Percentiles rank a stretch among this genome's conserved stretches.
These are phyloP conservation scores for Leptinotarsa texana DNA, from an alignment of 1,140 invertebrate species.

Conservation along the genomic window DNA sequence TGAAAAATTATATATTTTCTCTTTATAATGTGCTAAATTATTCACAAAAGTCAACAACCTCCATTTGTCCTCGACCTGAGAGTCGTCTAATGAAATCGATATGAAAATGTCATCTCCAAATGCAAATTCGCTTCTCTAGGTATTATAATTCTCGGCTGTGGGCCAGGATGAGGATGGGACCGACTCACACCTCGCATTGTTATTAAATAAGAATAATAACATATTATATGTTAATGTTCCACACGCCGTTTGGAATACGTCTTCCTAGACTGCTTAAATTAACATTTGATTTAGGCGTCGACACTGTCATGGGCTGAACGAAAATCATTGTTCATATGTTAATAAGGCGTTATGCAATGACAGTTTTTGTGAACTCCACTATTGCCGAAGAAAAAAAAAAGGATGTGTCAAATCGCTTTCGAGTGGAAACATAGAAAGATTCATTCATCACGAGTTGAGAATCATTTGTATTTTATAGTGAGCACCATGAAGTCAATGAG, in stretches of 20 bases:
- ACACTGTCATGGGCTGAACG: slow-evolving; percentile 48
- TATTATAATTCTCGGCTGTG: slow-evolving; percentile 2
- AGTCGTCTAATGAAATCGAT: slow-evolving; percentile 15
- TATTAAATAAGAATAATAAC: slow-evolving; percentile 56
- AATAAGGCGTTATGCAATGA: slow-evolving; percentile 39
- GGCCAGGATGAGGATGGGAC: slow-evolving; percentile 18
- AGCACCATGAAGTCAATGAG: too few species aligned
- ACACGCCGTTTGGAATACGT: slow-evolving; percentile 50
- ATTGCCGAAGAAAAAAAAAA: slow-evolving; percentile 1
- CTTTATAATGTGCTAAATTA: too few species aligned
- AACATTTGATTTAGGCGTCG: slow-evolving; percentile 53
- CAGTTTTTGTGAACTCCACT: slow-evolving; percentile 14
- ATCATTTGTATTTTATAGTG: too few species aligned
- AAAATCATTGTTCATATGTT: slow-evolving; percentile 54
- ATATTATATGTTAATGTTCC: slow-evolving; percentile 55
- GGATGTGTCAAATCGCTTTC: slow-evolving; percentile 14
- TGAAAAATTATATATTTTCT: too few species aligned
- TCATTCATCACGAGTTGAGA: neutral
- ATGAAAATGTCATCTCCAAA: slow-evolving; percentile 26
- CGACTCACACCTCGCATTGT: slow-evolving; percentile 52
- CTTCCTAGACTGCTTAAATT: slow-evolving; percentile 52
- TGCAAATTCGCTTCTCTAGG: slow-evolving; percentile 19
- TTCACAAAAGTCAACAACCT: neutral
- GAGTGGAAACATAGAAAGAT: slow-evolving; percentile 1
- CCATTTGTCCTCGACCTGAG: neutral